Evolutionary conservation across 2,888 invertebrate genomes (phyloP).

Genomic region (Erpobdella octoculata): DNA sequence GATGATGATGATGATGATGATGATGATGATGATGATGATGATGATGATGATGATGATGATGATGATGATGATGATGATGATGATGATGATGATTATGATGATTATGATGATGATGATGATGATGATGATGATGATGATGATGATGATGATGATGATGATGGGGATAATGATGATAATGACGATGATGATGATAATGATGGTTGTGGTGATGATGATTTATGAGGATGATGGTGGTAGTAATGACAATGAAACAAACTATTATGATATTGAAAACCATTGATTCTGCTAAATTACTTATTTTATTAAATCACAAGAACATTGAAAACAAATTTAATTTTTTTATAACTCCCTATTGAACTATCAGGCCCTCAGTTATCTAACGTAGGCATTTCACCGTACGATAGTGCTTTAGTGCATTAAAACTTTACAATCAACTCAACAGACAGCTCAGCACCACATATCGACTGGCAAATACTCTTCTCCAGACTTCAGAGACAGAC

Average conservation of each 20-base stretch:
- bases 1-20: slow-evolving; percentile 7
- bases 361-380: no score
- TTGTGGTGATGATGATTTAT: slow-evolving; percentile 1
- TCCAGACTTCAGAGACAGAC: no score
- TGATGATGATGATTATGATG: slow-evolving; percentile 30
- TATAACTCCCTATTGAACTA: no score
- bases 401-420: no score
- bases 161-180: slow-evolving; percentile 20
- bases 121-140: slow-evolving; percentile 29
- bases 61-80: slow-evolving; percentile 24
- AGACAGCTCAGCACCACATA: no score
- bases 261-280: slow-evolving; percentile 15
- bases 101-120: slow-evolving; percentile 32
- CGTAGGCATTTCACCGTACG: no score
- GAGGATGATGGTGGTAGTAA: not conserved
- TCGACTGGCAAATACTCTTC: no score
- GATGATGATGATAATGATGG: slow-evolving; percentile 18
- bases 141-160: slow-evolving; percentile 17
- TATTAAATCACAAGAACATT: no score
- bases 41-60: slow-evolving; percentile 25
- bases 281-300: no score
- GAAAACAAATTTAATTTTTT: no score
- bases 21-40: slow-evolving; percentile 18
- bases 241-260: slow-evolving; percentile 1
- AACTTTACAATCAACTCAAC: no score